A percentile compares a stretch with the other conserved stretches of the same genome.
Conservation (phyloP, 2,113 vertebrate species). For the Plectropomus leopardus region DNA sequence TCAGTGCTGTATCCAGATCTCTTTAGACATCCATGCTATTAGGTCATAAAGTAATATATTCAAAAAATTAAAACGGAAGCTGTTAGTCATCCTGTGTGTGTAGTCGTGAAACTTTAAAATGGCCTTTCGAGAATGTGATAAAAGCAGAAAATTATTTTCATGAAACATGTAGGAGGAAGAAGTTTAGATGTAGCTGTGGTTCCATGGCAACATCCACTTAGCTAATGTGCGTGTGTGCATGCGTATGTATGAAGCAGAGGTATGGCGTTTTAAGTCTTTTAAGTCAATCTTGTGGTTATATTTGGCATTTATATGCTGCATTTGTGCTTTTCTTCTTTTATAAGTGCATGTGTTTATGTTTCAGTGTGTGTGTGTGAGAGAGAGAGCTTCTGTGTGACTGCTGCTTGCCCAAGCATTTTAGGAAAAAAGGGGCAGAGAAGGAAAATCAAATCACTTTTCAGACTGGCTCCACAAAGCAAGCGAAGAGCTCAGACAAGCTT, state of each 20-base stretch:
- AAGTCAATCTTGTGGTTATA: slow-evolving; percentile 34
- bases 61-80: no score
- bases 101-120: not conserved
- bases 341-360: slow-evolving; percentile 28
- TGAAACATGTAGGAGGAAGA: not conserved
- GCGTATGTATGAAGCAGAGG: not conserved
- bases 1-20: no score
- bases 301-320: slow-evolving; percentile 31
- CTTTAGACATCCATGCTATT: no score
- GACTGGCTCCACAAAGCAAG: slow-evolving; percentile 58
- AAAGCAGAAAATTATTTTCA: not conserved
- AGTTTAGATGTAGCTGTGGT: slow-evolving; percentile 19
- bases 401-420: slow-evolving; percentile 55
- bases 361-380: not conserved
- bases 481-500: slow-evolving; percentile 58
- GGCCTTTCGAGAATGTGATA: not conserved
- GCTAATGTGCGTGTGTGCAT: not conserved
- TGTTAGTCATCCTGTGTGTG: no score
- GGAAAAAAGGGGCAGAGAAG: slow-evolving; percentile 27
- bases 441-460: slow-evolving; percentile 72
- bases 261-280: not conserved
- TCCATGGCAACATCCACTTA: slow-evolving; percentile 31
- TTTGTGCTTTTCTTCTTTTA: slow-evolving; percentile 21
- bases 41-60: no score
- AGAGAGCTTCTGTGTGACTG: slow-evolving; percentile 4